Base-by-base conservation (phyloP, 2,888 invertebrate genomes). In the Clunio marinus region DNA sequence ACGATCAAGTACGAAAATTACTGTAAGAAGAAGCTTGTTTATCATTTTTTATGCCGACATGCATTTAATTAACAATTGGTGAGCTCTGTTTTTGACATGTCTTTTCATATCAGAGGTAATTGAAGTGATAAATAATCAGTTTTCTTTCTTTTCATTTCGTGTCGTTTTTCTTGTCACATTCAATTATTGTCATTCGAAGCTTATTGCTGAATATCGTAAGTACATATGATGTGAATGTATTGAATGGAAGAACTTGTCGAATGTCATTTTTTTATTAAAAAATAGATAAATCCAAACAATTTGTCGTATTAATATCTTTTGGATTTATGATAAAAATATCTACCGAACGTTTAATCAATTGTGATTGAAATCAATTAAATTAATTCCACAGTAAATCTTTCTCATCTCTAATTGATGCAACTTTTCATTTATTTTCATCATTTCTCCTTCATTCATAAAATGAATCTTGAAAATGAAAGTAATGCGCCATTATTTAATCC, bases 281-380 rank as follows among this genome's bases (percentile, higher is more conserved):
- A 17, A 45, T 7, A 13, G 57, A 51, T 5, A 51, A 51, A 5
- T 22, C 27, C 20, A 22, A 65, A 7, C 65, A 66, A 66, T 51
- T 66, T 55, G 66, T 66, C 66, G 55, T 45, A 10, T 63, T 25
- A 66, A n/a, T n/a, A n/a, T n/a, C 15, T 13, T 55, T 62, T 66
- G 51, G 66, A 66, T 66, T 66, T 66, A 66, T 66, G 57, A 57
- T 3, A 8, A 2, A 25, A 3, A 13, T 2, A 22, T 63, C 46
- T 17, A 22, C n/a, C 25, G 10, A n/a, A 8, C 46, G 46, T 27
- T 63, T 27, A 63, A 46, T 25, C 27, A 28, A 63, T 46, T 63
- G 63, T 63, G 55, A 66, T 46, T 55, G 55, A 51, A 55, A 66
- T 51, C 65, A 65, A 65, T 65, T 65, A 65, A n/a, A 55, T 66